Conservation (phyloP, 2,888 invertebrate species). For the Caenorhabditis virilis region DNA sequence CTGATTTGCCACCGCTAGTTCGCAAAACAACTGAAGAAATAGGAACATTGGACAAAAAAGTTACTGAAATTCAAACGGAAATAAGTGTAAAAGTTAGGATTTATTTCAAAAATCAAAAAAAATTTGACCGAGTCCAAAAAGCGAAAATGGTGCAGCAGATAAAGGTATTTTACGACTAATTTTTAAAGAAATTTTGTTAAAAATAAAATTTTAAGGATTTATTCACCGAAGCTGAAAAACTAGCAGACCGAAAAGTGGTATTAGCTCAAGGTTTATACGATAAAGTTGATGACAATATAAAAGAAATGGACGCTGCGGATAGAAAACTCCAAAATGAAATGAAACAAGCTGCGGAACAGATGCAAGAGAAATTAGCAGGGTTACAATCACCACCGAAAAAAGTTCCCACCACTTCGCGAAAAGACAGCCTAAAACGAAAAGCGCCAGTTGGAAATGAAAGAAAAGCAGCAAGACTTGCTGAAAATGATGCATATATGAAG, state of each 20-base stretch:
- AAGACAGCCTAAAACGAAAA: constrained; percentile 12
- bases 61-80: background rate
- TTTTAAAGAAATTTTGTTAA: constrained; percentile 70
- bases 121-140: constrained; percentile 7
- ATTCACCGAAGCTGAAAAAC: background rate
- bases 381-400: background rate
- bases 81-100: background rate
- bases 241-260: constrained; percentile 4
- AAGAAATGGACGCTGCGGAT: constrained; percentile 29
- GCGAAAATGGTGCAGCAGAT: constrained; percentile 16
- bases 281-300: constrained; percentile 82
- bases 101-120: constrained; percentile 15
- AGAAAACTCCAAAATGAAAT: background rate
- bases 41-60: background rate
- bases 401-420: background rate
- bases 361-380: background rate
- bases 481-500: constrained; percentile 16
- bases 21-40: background rate
- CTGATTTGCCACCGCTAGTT: background rate
- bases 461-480: constrained; percentile 6
- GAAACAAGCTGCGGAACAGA: background rate
- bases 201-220: constrained; percentile 74
- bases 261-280: constrained; percentile 95
- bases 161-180: background rate
- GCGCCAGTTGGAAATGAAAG: constrained; percentile 11